Evolutionary conservation across 2,888 invertebrate genomes (phyloP), one percentile per base, ranked within the genome.

Genomic region (Cabera pusaria): DNA sequence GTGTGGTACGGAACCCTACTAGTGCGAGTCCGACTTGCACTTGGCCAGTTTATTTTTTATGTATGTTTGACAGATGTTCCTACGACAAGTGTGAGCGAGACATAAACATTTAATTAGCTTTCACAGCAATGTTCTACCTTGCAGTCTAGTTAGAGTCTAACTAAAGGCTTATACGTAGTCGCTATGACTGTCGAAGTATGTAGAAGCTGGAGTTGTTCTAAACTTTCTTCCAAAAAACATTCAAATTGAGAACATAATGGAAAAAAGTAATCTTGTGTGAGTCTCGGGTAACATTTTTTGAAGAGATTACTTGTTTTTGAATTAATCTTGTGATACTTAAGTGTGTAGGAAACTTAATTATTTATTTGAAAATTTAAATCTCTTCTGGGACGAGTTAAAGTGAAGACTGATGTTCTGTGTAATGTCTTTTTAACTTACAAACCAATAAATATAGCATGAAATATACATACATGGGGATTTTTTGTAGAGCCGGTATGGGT

Each of bases 231-330:
- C 36, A 29, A 36, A 25, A 44, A 41, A 49, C 33, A 44, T 38
- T 32, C 23, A 43, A 38, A 45, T 44, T 43, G 44, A 35, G 34
- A 42, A 7, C 26, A 21, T 9, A 31, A 38, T 38, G 16, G 44
- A n/a, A 44, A 43, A 47, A 51, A 43, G 44, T 37, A 48, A 48
- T 48, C 37, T 47, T 35, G 39, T 43, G 47, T 22, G 22, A 33
- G 32, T 19, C 32, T 40, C 33, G 34, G 40, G 41, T 36, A 37
- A 47, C 38, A 39, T 32, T 33, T 46, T 37, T 20, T 20, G 20
- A 31, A 26, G 26, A 37, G 25, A 41, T 37, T 26, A 38, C 32
- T 38, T 38, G 32, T 32, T 38, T 29, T 7, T 32, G 21, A 16
- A 32, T 38, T 26, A 38, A 25, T 38, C 17, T 26, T 38, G 17